Conservation (phyloP, 2,888 invertebrate species). For the Perithous albicinctus region DNA sequence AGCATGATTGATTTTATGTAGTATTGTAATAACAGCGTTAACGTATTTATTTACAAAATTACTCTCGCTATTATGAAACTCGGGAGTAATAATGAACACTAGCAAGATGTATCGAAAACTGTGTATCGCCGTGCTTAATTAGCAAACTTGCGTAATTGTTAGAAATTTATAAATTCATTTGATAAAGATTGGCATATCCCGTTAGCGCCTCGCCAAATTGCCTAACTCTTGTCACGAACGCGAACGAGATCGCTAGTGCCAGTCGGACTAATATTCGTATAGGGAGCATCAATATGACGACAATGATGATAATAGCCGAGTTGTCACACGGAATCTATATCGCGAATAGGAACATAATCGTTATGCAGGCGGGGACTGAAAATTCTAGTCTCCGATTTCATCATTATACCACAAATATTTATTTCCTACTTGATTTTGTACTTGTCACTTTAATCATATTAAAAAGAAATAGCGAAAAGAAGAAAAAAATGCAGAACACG, state of each 20-base stretch:
- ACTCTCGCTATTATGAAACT: slow-evolving; percentile 58
- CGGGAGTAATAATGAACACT: slow-evolving; percentile 40
- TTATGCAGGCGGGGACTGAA: slow-evolving; percentile 77
- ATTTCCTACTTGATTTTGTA: slow-evolving; percentile 83
- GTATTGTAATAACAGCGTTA: slow-evolving; percentile 68
- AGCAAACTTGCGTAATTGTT: slow-evolving; percentile 63
- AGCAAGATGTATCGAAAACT: slow-evolving; percentile 58
- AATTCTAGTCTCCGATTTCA: slow-evolving; percentile 79
- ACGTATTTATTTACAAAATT: slow-evolving; percentile 73
- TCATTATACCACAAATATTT: slow-evolving; percentile 81
- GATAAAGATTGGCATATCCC: slow-evolving; percentile 76
- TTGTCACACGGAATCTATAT: slow-evolving; percentile 50
- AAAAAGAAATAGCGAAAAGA: slow-evolving; percentile 66
- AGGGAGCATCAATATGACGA: slow-evolving; percentile 57
- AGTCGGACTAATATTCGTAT: slow-evolving; percentile 45
- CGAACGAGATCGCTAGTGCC: slow-evolving; percentile 52
- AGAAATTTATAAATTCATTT: slow-evolving; percentile 68
- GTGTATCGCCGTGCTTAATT: slow-evolving; percentile 69
- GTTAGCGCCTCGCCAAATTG: slow-evolving; percentile 72
- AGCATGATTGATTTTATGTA: slow-evolving; percentile 70
- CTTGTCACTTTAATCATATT: slow-evolving; percentile 79
- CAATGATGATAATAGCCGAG: slow-evolving; percentile 54
- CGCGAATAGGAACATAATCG: slow-evolving; percentile 71
- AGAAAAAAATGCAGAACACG: slow-evolving; percentile 29
- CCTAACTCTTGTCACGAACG: slow-evolving; percentile 70